Base-by-base conservation (phyloP, 2,797 vertebrate species). In the Pangasius sanitwongsei region DNA sequence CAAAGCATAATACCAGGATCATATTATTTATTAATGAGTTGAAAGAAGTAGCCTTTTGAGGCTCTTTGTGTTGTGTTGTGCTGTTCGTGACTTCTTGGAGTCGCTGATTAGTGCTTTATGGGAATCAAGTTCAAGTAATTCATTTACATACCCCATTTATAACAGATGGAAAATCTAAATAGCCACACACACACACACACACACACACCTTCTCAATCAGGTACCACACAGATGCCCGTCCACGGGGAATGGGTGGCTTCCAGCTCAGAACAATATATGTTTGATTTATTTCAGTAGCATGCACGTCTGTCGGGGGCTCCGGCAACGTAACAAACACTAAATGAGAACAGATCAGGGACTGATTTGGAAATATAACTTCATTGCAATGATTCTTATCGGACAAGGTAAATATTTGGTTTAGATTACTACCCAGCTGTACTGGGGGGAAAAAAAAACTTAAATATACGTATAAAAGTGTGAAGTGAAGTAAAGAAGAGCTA, bases 181-280 rank as follows among this genome's bases (percentile, higher is more conserved):
- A 72, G 48, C 8, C 63, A 34, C 16, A 74, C 8, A 72, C 34
- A 86, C 82, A 92, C 92, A 90, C 98, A 80, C n/a, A 25, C 34
- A 86, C 84, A 92, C 92, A 90, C 96, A 99, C 98, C 98, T 99
- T 99, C 94, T 99, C 98, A 25, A 99, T 94, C 95, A 97, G 95
- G 94, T 99, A 99, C 84, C 95, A 97, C 91, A 98, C 92, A n/a
- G 97, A 96, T 69, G 97, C 96, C 91, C 93, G 97, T 95, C 98
- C 98, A 0, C 97, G 97, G 23, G 97, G 97, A 89, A 93, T 95
- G 55, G 98, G 98, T 55, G 98, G 97, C 28, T 94, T 97, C 98
- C 98, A 99, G 96, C 98, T 99, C 94, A 99, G 96, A 86, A 99
- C 98, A 5, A 99, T 94, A 13, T 98, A 99, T 0, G 96, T 97